Base-by-base conservation (phyloP, 1,140 invertebrate genomes). In the Eumeta japonica region DNA sequence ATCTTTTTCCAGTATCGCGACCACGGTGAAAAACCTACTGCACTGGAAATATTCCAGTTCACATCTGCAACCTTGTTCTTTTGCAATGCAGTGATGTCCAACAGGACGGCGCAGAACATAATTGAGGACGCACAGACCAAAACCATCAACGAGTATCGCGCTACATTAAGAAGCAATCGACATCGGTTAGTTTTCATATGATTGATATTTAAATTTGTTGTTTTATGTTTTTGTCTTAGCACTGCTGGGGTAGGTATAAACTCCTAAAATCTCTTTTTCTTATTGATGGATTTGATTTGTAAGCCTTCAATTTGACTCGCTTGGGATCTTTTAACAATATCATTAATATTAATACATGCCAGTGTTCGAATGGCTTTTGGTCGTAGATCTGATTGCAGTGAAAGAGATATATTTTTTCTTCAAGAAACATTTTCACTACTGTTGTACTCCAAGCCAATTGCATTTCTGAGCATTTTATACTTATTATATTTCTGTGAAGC, bases 31-130 rank as follows among this genome's bases (percentile, higher is more conserved):
- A 58, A 32, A 12, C 64, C 70, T 0, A 58, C 62, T n/a, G 58
- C 45, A 11, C 47, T 74, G 2, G 70, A 74, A 33, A 37, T 74
- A n/a, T 72, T 74, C 65, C 70, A 74, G 29, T 72, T 74, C 44
- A 53, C 65, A 3, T 44, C 62, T 0, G 58, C 70, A 0, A 60
- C 64, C 0, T 37, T 74, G 12, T 74, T 74, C 55, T 74, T 71
- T 58, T 66, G 51, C 29, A 58, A 70, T 35, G 63, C 66, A 1
- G 63, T 70, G 0, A 54, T 74, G 16, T 72, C 67, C 1, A 74
- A 68, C 34, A 47, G 57, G 10, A 72, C 66, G 0, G 70, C 66
- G 0, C 59, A 67, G 35, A 60, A 55, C 28, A 74, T 74, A 11
- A 58, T 72, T 2, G 65, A 71, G 34, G 66, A 74, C 10, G 58